A percentile compares a stretch with the other conserved stretches of the same genome.
Conservation (phyloP, 2,113 vertebrate species). For the Seriola quinqueradiata region DNA sequence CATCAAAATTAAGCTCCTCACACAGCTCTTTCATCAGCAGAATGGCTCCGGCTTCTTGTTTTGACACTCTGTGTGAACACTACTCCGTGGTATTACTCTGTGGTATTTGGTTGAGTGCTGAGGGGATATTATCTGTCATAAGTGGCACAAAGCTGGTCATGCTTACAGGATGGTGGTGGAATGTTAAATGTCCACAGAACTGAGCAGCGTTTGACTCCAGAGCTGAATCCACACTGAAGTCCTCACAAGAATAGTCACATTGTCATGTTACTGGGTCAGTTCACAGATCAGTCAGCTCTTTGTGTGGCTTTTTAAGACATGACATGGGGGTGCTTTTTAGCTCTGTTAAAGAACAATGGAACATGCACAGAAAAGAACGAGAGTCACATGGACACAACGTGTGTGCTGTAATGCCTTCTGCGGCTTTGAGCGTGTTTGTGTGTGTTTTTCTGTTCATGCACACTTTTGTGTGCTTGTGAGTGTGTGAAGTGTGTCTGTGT, state of each 20-base stretch:
- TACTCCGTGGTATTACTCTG: not conserved
- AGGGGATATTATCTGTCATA: constrained; percentile 30
- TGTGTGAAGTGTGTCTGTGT: constrained; percentile 38
- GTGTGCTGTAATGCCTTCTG: constrained; percentile 12
- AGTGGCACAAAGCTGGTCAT: constrained; percentile 32
- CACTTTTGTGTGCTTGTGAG: constrained; percentile 3
- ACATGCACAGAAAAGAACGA: not conserved
- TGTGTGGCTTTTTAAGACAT: constrained; percentile 34
- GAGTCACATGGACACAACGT: constrained; percentile 26
- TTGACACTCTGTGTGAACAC: constrained; percentile 5
- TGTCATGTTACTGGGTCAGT: constrained; percentile 40
- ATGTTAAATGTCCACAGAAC: constrained; percentile 41
- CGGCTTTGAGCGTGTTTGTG: constrained; percentile 10
- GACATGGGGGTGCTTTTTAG: constrained; percentile 1
- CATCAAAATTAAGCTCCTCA: not conserved
- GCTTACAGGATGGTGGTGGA: constrained; percentile 17
- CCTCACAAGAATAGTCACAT: constrained; percentile 46
- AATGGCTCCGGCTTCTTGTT: not conserved
- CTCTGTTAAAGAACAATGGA: constrained; percentile 38
- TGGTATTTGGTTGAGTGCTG: constrained; percentile 22
- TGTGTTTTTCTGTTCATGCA: constrained; percentile 25
- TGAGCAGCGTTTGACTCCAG: not conserved
- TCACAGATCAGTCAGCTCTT: constrained; percentile 33
- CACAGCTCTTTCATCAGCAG: not conserved
- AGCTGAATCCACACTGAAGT: not conserved